Base-by-base conservation (phyloP, 1,140 invertebrate genomes). In the Homalodisca vitripennis region DNA sequence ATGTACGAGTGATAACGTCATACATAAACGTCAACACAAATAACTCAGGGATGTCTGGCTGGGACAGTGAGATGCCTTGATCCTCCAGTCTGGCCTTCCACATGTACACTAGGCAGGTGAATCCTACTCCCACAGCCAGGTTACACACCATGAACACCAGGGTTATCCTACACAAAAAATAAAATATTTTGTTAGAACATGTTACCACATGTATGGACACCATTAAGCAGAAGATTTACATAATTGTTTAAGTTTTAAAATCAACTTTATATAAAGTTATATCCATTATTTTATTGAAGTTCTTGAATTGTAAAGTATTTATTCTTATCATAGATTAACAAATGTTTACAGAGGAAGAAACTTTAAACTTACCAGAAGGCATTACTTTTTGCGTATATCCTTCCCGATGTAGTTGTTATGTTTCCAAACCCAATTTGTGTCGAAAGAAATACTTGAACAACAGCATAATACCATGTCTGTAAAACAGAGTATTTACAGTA, bases 341-440 rank as follows among this genome's bases (percentile, higher is more conserved):
- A n/a, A n/a, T n/a, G n/a, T n/a, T n/a, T n/a, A n/a, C n/a, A n/a
- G n/a, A n/a, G n/a, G n/a, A n/a, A n/a, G n/a, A n/a, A n/a, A n/a
- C n/a, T n/a, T n/a, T n/a, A 41, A 71, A 76, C 77, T 81, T 77
- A 86, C 85, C 84, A 85, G 67, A 86, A 80, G 14, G 85, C 83
- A 76, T 85, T 83, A 1, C 79, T 83, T 76, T 82, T 84, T 0
- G 82, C 79, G 71, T 84, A 86, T 12, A 86, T 77, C 26, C 82
- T 80, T 60, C 85, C 84, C 6, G 84, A 84, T 72, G 82, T 80
- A 1, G 84, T 84, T 24, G 84, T 80, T 17, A 87, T 82, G 63
- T 81, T 84, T 0, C 86, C 86, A 68, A 85, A 84, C 26, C 84
- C 85, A 17, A 85, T 75, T 66, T 86, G 84, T 0, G 83, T 81